Evolutionary conservation across 1,140 invertebrate genomes (phyloP).

Genomic region (Neotoxoptera formosana): DNA sequence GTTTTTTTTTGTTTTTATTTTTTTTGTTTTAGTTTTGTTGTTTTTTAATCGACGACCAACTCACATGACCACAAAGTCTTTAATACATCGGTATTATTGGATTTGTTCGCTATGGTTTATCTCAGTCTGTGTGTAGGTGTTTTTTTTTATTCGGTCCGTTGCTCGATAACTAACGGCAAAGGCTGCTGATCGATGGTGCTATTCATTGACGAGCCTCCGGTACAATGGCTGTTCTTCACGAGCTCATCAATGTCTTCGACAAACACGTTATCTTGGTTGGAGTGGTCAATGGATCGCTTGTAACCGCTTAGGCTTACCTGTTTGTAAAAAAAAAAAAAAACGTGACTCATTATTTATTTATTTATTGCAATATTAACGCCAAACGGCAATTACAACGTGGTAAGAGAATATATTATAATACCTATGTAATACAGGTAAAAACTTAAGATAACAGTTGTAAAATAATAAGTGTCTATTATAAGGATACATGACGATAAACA

Average conservation of each 20-base stretch:
- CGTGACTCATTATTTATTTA: not conserved
- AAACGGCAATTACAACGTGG: not conserved
- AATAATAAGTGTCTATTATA: not conserved
- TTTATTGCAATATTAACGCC: not conserved
- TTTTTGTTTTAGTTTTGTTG: not conserved
- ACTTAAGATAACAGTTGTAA: not conserved
- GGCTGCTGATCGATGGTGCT: constrained; percentile 58
- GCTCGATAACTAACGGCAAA: constrained; percentile 59
- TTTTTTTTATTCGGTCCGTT: constrained; percentile 58
- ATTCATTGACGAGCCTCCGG: constrained; percentile 46
- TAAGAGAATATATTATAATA: not conserved
- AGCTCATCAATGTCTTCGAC: constrained; percentile 63
- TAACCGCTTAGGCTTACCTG: constrained; percentile 70
- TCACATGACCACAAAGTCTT: constrained; percentile 29
- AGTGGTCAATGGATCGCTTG: constrained; percentile 71
- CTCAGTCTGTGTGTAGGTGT: constrained; percentile 36
- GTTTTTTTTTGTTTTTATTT: not conserved
- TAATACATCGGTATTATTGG: not conserved
- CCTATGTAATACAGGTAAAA: not conserved
- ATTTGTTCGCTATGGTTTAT: constrained; percentile 47
- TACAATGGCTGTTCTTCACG: constrained; percentile 59
- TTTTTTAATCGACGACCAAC: not conserved
- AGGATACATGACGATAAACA: not conserved
- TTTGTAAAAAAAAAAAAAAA: not conserved
- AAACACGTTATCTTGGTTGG: constrained; percentile 59